phyloP scores from a whole-genome alignment of 2,113 vertebrate genomes.

The Perca schrenkii region DNA sequence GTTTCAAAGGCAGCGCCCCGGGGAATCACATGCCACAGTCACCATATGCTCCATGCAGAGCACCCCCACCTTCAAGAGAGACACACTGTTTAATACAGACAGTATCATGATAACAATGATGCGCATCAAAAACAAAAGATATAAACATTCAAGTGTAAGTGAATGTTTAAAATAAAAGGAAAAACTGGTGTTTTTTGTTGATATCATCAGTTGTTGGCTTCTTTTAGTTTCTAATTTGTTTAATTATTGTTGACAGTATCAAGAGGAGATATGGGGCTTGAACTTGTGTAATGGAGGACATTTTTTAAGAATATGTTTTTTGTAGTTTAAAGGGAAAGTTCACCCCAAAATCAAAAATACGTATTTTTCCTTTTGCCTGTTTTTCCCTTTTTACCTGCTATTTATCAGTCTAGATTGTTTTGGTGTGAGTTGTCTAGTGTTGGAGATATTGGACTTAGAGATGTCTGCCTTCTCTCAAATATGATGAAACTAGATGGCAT shows the following conservation, averaged over 20 bases:
- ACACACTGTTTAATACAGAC: constrained; percentile 7
- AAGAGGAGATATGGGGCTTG: no score
- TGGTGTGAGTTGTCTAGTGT: no score
- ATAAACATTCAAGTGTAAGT: neutral
- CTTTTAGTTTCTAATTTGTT: neutral
- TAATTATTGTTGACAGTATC: neutral
- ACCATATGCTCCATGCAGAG: constrained; percentile 58
- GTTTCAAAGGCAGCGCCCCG: constrained; percentile 56
- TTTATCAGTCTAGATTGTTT: no score
- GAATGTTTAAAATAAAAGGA: neutral
- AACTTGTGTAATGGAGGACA: neutral
- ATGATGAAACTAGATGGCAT: no score
- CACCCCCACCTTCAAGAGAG: constrained; percentile 33
- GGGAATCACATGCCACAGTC: constrained; percentile 53
- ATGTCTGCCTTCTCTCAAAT: no score
- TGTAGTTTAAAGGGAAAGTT: neutral
- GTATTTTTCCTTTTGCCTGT: no score
- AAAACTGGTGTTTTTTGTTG: neutral
- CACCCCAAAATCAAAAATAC: no score
- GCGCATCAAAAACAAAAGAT: neutral
- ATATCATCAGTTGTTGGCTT: neutral
- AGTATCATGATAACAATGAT: neutral
- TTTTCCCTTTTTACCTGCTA: no score
- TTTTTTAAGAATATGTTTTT: neutral
- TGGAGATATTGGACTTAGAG: no score